Evolutionary conservation across 2,797 vertebrate genomes (phyloP), one percentile per base, ranked within the genome.

Genomic region (Microtus obscurus): DNA sequence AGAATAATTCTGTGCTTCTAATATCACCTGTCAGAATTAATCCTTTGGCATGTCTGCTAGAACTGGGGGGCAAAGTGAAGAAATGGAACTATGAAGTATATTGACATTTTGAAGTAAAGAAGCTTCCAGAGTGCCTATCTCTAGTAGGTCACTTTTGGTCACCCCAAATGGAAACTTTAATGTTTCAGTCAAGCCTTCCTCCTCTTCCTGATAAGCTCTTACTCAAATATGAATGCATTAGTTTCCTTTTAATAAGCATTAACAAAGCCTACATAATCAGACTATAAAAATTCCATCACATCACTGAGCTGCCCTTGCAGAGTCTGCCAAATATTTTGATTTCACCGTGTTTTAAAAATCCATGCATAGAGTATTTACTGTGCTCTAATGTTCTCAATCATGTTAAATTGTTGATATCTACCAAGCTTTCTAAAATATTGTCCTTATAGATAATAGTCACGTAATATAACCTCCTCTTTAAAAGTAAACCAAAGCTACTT

Each of bases 221-320:
- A 98, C 98, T 98, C 98, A 98, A 98, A 98, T 99, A 99, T 97
- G 98, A 99, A 99, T 99, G 98, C 98, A 99, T 99, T 99, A 99
- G 99, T 99, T 99, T 98, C 98, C 97, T 99, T 98, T 99, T 99
- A 99, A 99, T 99, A 99, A 99, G 98, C 97, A 98, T 99, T 99
- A 98, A 98, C 98, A 98, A 95, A 97, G 95, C 95, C 98, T 97
- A 98, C 98, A 99, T 99, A 99, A 99, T 99, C 99, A 98, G 98
- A 96, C 31, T 98, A 98, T 98, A 99, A 99, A 99, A 99, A 99
- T 98, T 99, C 98, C 98, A 99, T 99, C 98, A 99, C 99, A 98
- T 98, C 98, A 98, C 98, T 97, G 98, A 98, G 85, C 98, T 98
- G 98, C 97, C 96, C 98, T 98, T 97, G 96, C 96, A 98, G 96